A percentile compares a stretch with the other conserved stretches of the same genome.
These are phyloP conservation scores for Folsomia manolachei DNA, from an alignment of 2,888 invertebrate genomes.

Conservation along the genomic window DNA sequence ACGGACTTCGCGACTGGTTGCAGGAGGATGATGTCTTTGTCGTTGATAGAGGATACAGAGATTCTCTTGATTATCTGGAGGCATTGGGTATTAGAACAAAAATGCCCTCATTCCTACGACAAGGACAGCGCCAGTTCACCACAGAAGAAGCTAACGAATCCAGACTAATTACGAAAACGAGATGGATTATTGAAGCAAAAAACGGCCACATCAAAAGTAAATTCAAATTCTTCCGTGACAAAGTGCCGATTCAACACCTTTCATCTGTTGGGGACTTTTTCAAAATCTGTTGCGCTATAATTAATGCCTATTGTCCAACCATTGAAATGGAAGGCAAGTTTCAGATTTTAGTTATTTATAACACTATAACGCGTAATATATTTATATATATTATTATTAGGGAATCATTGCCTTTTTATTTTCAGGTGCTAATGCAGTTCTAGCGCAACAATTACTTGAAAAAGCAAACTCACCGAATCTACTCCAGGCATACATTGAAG, in stretches of 20 bases:
- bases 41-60: slow-evolving; percentile 14
- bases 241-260: not conserved
- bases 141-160: slow-evolving; percentile 23
- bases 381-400: too few species aligned
- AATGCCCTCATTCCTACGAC: not conserved
- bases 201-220: slow-evolving; percentile 31
- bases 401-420: slow-evolving; percentile 23
- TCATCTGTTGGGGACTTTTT: not conserved
- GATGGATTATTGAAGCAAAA: slow-evolving; percentile 29
- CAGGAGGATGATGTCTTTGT: slow-evolving; percentile 3
- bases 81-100: not conserved
- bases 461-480: too few species aligned
- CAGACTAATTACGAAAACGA: slow-evolving; percentile 16
- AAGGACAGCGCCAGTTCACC: slow-evolving; percentile 11
- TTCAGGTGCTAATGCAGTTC: slow-evolving; percentile 10
- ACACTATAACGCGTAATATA: too few species aligned
- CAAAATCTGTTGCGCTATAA: not conserved
- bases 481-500: too few species aligned
- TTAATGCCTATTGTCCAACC: slow-evolving; percentile 10
- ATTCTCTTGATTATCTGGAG: not conserved
- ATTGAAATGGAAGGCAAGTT: too few species aligned
- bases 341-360: too few species aligned
- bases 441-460: too few species aligned
- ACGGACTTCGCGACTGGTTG: not conserved
- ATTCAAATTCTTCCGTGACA: slow-evolving; percentile 22